Evolutionary conservation across 2,113 vertebrate genomes (phyloP).

Genomic region (Blennius ocellaris): DNA sequence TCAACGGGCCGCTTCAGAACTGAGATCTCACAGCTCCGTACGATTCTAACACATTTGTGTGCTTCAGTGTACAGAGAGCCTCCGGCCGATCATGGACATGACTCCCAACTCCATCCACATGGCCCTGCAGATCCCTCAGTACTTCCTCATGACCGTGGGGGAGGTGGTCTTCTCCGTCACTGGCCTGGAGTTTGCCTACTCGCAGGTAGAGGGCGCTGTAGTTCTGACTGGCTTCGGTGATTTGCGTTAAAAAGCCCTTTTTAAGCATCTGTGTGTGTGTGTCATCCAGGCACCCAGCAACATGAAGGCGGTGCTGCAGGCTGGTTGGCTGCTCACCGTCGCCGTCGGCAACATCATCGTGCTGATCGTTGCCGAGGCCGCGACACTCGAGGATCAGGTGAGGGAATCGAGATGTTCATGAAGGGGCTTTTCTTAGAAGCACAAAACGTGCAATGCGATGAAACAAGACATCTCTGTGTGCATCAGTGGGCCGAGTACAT

Average conservation of each 20-base stretch:
- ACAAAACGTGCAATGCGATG: too few species aligned
- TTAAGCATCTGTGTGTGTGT: not conserved
- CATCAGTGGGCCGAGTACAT: constrained; percentile 94
- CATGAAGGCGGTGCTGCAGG: constrained; percentile 98
- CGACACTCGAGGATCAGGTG: constrained; percentile 87
- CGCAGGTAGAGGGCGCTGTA: constrained; percentile 86
- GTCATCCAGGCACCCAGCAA: constrained; percentile 90
- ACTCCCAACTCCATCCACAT: constrained; percentile 88
- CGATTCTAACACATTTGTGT: constrained; percentile 3
- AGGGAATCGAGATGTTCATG: constrained; percentile 5
- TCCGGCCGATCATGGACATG: constrained; percentile 80
- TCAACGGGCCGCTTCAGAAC: too few species aligned
- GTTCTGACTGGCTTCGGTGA: not conserved
- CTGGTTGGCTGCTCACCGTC: constrained; percentile 93
- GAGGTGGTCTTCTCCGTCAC: constrained; percentile 97
- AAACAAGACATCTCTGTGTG: not conserved
- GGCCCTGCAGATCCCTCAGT: constrained; percentile 97
- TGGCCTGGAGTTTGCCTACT: constrained; percentile 94
- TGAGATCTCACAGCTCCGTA: too few species aligned
- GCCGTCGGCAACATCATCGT: constrained; percentile 96
- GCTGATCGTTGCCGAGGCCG: constrained; percentile 90
- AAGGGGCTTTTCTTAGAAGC: too few species aligned
- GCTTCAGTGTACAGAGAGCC: constrained; percentile 60
- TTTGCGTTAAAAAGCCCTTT: too few species aligned
- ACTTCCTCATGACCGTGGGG: constrained; percentile 90